Evolutionary conservation across 2,888 invertebrate species (phyloP).

Genomic region (Norana najaformis): DNA sequence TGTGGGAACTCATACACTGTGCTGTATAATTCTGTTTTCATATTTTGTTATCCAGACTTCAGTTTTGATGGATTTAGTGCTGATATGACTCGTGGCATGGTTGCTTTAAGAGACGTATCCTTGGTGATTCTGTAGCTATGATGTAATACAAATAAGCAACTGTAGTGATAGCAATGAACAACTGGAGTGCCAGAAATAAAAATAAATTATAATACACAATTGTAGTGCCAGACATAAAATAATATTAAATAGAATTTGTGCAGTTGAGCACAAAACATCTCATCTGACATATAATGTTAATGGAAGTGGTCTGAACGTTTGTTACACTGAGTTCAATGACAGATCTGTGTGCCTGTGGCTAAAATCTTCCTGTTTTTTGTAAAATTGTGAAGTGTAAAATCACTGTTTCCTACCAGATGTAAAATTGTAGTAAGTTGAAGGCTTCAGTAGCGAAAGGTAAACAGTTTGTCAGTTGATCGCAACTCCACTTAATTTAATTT

Average conservation of each 20-base stretch:
- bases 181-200: background rate
- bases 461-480: no score
- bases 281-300: background rate
- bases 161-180: no score
- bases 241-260: background rate
- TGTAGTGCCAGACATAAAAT: background rate
- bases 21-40: no score
- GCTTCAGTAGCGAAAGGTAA: no score
- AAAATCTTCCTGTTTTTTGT: no score
- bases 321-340: no score
- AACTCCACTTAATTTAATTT: no score
- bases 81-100: constrained; percentile 88
- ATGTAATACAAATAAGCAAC: background rate
- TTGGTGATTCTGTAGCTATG: background rate
- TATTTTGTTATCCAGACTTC: constrained; percentile 44
- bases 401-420: no score
- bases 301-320: background rate
- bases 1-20: no score
- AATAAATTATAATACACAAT: background rate
- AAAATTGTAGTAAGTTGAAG: no score
- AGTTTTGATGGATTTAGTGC: constrained; percentile 78
- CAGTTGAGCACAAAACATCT: background rate
- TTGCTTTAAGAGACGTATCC: constrained; percentile 81
- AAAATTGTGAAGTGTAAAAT: no score
- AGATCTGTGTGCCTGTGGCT: no score